These are phyloP conservation scores for Hippocampus abdominalis DNA, from an alignment of 2,113 vertebrate genomes.

Conservation along the genomic window DNA sequence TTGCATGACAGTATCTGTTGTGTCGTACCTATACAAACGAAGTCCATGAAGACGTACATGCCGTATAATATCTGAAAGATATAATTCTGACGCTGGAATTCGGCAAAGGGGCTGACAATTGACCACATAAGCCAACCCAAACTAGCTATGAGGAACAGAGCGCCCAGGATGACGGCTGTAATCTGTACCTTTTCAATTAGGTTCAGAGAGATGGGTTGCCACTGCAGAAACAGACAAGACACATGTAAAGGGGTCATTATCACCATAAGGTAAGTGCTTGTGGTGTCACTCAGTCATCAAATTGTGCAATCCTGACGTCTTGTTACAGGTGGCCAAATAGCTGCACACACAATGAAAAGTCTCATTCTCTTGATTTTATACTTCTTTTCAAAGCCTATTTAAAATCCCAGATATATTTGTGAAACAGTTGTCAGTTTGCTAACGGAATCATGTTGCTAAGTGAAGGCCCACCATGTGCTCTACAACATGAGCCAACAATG, in stretches of 20 bases:
- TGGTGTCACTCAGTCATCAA: no score
- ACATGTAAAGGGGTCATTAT: background rate
- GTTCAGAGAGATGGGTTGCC: background rate
- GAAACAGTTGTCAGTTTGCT: no score
- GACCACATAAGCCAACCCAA: background rate
- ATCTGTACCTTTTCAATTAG: conserved; percentile 1
- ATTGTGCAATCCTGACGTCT: no score
- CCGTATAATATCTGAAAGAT: background rate
- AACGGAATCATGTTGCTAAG: no score
- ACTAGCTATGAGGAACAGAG: background rate
- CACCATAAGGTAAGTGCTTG: no score
- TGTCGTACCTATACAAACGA: conserved; percentile 75
- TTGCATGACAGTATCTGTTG: background rate
- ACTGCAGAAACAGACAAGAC: conserved; percentile 4
- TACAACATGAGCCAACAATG: no score
- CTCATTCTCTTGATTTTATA: no score
- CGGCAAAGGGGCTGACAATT: background rate
- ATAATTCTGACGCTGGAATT: background rate
- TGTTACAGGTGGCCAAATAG: no score
- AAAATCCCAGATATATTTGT: no score
- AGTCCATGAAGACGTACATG: background rate
- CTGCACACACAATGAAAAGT: no score
- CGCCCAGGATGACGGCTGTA: background rate
- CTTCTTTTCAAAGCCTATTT: no score
- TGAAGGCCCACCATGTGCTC: no score